These are phyloP conservation scores for Drosophila trapezifrons DNA, from an alignment of 1,140 invertebrate species.

Conservation along the genomic window DNA sequence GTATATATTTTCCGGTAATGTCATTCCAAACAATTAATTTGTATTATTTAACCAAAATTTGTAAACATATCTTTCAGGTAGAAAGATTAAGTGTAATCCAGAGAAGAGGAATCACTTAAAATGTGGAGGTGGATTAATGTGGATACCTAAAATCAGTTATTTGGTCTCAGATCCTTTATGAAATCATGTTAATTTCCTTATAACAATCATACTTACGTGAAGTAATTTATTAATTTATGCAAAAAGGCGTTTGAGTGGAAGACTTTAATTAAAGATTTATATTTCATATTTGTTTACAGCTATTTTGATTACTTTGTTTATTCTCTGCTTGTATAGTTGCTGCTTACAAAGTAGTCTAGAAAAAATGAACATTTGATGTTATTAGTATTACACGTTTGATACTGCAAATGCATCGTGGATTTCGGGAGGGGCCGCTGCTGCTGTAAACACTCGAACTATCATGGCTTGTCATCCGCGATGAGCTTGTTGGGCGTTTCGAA, in stretches of 20 bases:
- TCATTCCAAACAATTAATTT: too few species aligned
- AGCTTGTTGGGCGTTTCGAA: slow-evolving; percentile 65
- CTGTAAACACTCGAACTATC: slow-evolving; percentile 50
- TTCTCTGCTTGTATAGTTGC: slow-evolving; percentile 33
- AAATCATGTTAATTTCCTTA: too few species aligned
- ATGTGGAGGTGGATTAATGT: too few species aligned
- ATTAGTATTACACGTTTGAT: slow-evolving; percentile 16
- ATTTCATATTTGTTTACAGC: slow-evolving; percentile 10
- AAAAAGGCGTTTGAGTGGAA: slow-evolving; percentile 5
- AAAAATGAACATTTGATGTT: slow-evolving; percentile 62
- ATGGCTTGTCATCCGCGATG: slow-evolving; percentile 41
- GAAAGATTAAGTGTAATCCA: neutral
- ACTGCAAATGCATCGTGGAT: slow-evolving; percentile 28
- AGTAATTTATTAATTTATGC: neutral
- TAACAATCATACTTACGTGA: neutral
- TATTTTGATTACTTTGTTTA: slow-evolving; percentile 22
- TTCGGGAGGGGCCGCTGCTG: slow-evolving; percentile 27
- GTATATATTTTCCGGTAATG: too few species aligned
- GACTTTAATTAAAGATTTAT: slow-evolving; percentile 11
- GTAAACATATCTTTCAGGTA: neutral
- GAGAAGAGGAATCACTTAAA: too few species aligned
- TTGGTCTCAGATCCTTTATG: too few species aligned
- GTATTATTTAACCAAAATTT: too few species aligned
- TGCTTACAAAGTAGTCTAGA: slow-evolving; percentile 45
- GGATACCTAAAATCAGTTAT: too few species aligned